Percentiles rank a stretch among this genome's conserved stretches.
phyloP scores from a whole-genome alignment of 2,888 invertebrate species.

The Iphiclides podalirius region DNA sequence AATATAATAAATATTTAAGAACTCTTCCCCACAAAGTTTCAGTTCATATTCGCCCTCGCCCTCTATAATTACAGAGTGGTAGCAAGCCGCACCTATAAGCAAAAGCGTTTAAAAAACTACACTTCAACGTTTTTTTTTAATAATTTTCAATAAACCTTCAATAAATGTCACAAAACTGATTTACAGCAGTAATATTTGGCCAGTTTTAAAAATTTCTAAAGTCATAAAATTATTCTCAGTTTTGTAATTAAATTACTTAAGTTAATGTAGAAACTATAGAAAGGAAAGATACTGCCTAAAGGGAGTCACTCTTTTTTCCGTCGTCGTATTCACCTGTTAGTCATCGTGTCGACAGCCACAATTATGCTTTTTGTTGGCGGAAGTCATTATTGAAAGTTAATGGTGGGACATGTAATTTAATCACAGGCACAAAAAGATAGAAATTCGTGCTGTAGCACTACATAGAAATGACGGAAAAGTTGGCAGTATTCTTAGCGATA shows the following conservation, averaged over 20 bases:
- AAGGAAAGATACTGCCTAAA: not conserved
- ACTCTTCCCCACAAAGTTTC: no score
- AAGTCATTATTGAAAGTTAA: conserved; percentile 30
- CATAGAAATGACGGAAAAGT: not conserved
- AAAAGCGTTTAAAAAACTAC: not conserved
- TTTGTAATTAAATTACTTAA: no score
- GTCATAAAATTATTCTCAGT: no score
- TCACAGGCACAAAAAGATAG: not conserved
- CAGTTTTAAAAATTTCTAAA: no score
- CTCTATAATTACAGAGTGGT: conserved; percentile 9
- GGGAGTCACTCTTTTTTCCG: conserved; percentile 1
- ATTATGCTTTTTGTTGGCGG: conserved; percentile 34
- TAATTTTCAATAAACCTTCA: no score
- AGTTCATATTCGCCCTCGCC: conserved; percentile 9
- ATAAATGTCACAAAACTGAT: no score
- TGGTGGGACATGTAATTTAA: conserved; percentile 18
- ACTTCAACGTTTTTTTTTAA: not conserved
- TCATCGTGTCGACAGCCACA: conserved; percentile 27
- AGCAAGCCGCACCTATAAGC: conserved; percentile 6
- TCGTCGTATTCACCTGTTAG: conserved; percentile 11
- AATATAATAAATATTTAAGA: no score
- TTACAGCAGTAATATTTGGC: no score
- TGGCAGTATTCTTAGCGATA: not conserved
- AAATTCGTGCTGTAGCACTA: not conserved
- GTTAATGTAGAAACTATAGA: no score